Evolutionary conservation across 2,797 vertebrate species (phyloP), one percentile per base, ranked within the genome.

Genomic region (Notoglanidium macrostoma): DNA sequence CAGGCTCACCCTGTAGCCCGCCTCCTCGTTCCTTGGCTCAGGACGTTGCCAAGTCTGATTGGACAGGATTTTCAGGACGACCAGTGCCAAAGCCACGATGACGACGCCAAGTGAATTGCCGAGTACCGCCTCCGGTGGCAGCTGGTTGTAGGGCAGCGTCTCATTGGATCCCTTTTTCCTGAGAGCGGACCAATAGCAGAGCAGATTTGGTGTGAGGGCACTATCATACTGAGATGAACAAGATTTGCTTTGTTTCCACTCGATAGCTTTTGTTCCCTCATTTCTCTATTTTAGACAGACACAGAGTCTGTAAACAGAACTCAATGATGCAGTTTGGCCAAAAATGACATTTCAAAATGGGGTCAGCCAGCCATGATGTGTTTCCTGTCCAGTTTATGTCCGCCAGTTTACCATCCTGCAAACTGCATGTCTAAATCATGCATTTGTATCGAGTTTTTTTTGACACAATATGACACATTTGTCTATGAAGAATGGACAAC

Each of bases 41-140:
- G 97, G 97, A 86, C 96, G 95, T 88, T 96, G 96, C 98, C 98
- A 99, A n/a, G 92, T 88, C 0, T 91, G 94, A 90, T 94, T 95
- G 92, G 95, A 95, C 81, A 99, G 92, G 90, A 98, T 95, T 32
- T 92, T 96, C 26, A 98, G 91, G 82, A 99, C 96, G 46, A 97
- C 93, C 91, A 97, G 85, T 85, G 94, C 96, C 0, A 98, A 98
- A 32, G 93, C 90, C 2, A 97, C 88, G 15, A 98, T 95, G 84
- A 99, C 80, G 85, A 97, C 92, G 78, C 98, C 98, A 2, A 97
- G 86, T 0, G 83, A 88, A 87, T 99, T 99, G 78, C 93, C 97
- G 0, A 97, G 93, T 74, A 96, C 26, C 0, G 97, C 98, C 92
- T 99, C 97, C 0, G 95, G 23, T 0, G 97, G 97, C 65, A 98